phyloP scores from a whole-genome alignment of 2,113 vertebrate genomes.

The Lasiurus cinereus region DNA sequence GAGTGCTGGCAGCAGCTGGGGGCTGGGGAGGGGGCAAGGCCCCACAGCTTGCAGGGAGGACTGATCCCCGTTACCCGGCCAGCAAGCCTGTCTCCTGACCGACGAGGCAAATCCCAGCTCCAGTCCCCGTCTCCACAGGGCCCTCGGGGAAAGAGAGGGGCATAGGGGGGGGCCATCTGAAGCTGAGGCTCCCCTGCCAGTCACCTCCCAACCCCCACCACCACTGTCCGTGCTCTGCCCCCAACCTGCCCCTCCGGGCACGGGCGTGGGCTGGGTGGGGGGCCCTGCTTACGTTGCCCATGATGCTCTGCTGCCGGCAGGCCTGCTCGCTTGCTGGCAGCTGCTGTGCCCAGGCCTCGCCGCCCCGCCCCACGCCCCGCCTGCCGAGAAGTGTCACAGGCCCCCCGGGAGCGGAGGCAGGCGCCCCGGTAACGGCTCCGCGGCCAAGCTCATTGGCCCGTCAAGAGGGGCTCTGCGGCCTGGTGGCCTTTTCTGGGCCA shows the following conservation, averaged over 20 bases:
- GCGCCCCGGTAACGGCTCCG: conserved; percentile 80
- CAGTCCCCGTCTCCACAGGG: background rate
- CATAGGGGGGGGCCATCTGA: background rate
- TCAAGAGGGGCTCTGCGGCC: conserved; percentile 69
- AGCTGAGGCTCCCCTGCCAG: background rate
- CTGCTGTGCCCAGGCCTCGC: conserved; percentile 46
- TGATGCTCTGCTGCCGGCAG: conserved; percentile 52
- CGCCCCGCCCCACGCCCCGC: conserved; percentile 43
- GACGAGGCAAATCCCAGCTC: background rate
- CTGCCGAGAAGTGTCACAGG: conserved; percentile 79
- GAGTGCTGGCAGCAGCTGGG: background rate
- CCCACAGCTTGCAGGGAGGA: background rate
- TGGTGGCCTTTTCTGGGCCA: conserved; percentile 78
- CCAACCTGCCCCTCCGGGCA: background rate
- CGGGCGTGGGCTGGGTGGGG: conserved; percentile 11
- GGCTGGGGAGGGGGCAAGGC: background rate
- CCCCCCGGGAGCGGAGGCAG: conserved; percentile 72
- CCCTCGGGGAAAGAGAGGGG: background rate
- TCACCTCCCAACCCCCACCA: background rate
- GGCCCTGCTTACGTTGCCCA: conserved; percentile 85
- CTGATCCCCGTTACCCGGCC: background rate
- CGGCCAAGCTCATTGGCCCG: conserved; percentile 72
- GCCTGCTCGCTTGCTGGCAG: background rate
- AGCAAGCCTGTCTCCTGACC: background rate
- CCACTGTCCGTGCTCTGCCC: background rate